These are phyloP conservation scores for Sula dactylatra DNA, from an alignment of 2,113 vertebrate genomes.

Conservation along the genomic window DNA sequence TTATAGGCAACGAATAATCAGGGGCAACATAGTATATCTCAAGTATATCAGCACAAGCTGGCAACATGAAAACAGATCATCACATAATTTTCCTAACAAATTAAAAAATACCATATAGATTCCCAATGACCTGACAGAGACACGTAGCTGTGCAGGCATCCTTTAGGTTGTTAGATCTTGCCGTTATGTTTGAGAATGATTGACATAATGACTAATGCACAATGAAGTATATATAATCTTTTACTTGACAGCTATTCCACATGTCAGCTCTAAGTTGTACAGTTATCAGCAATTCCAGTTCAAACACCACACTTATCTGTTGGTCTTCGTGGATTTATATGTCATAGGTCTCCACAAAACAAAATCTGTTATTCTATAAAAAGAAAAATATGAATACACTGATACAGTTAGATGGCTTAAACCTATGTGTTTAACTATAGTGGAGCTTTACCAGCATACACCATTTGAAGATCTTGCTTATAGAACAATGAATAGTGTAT, in stretches of 20 bases:
- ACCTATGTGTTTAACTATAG: not conserved
- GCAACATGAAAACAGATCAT: not conserved
- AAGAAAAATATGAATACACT: not conserved
- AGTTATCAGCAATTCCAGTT: not conserved
- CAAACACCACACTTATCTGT: not conserved
- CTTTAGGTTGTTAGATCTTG: not conserved
- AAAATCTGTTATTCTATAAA: not conserved
- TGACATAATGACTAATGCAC: not conserved
- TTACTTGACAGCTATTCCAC: not conserved
- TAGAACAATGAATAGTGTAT: not conserved
- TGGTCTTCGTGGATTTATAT: not conserved
- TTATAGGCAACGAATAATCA: not conserved
- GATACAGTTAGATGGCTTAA: not conserved
- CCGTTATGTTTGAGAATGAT: not conserved
- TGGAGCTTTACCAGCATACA: not conserved
- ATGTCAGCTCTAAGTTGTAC: not conserved
- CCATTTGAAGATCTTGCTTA: not conserved
- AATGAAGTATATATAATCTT: not conserved
- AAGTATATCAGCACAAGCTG: not conserved
- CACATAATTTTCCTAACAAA: not conserved
- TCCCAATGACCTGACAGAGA: not conserved
- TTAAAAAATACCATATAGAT: not conserved
- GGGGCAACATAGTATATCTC: not conserved
- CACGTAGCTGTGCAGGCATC: not conserved
- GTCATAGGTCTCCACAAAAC: not conserved